Percentiles rank a stretch among this genome's conserved stretches.
Conservation (phyloP, 2,797 vertebrate genomes). For the Hydrophis major region DNA sequence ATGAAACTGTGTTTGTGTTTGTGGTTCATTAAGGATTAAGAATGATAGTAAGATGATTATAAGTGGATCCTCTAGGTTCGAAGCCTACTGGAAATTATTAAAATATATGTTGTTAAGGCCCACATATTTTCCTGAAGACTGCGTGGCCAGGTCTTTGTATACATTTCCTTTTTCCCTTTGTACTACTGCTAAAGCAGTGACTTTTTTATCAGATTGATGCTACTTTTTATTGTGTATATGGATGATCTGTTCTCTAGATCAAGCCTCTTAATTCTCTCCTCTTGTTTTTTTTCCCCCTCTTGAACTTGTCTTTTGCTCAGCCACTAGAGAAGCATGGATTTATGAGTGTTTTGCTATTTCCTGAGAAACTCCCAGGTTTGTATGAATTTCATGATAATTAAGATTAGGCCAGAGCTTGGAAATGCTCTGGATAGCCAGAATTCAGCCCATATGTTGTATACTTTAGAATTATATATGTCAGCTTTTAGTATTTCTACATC, state of each 20-base stretch:
- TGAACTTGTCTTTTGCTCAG: not conserved
- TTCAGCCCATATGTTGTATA: not conserved
- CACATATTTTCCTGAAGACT: not conserved
- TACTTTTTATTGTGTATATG: not conserved
- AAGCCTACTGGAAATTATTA: not conserved
- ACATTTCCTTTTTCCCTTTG: not conserved
- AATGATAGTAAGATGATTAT: not conserved
- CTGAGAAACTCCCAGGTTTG: slow-evolving; percentile 1
- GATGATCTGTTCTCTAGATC: not conserved
- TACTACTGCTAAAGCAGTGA: not conserved
- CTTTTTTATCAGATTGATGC: not conserved
- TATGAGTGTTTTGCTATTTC: not conserved
- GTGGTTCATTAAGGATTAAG: not conserved
- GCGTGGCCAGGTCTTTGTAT: not conserved
- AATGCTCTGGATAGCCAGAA: not conserved
- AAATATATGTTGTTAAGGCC: not conserved
- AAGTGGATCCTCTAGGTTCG: not conserved
- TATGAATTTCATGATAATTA: not conserved
- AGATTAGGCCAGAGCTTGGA: not conserved
- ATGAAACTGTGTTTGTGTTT: slow-evolving; percentile 20
- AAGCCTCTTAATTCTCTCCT: not conserved
- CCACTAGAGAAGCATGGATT: not conserved
- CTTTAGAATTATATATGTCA: not conserved
- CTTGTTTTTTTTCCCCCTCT: not conserved
- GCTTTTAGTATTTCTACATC: not conserved